phyloP scores from a whole-genome alignment of 2,888 invertebrate species.

The Maniola hyperantus region DNA sequence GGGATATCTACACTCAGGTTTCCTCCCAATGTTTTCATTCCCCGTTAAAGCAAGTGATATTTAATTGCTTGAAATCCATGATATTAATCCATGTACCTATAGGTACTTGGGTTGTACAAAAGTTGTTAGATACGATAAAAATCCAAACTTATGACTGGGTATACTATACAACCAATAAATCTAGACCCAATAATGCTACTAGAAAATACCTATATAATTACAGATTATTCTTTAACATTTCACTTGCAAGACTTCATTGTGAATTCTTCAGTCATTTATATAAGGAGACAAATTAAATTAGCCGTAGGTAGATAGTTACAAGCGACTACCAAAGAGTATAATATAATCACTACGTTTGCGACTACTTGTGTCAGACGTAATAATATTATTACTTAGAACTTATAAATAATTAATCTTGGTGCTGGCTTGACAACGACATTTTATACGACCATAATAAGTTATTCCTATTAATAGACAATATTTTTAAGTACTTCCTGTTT shows the following conservation, averaged over 20 bases:
- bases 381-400: slow-evolving; percentile 1
- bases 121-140: no score
- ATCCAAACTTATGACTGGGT: no score
- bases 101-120: no score
- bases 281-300: slow-evolving; percentile 14
- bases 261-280: slow-evolving; percentile 7
- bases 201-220: not conserved
- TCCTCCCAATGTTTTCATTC: no score
- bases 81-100: no score
- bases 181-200: not conserved
- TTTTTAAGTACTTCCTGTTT: slow-evolving; percentile 4
- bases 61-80: no score
- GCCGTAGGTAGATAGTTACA: not conserved
- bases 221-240: not conserved
- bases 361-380: slow-evolving; percentile 2
- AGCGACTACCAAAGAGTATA: no score
- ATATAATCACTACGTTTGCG: no score
- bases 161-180: not conserved
- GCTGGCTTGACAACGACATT: slow-evolving; percentile 17
- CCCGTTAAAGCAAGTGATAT: no score
- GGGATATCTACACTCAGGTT: no score
- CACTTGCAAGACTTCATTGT: slow-evolving; percentile 13
- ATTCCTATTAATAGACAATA: slow-evolving; percentile 6
- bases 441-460: not conserved
- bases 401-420: slow-evolving; percentile 5